These are phyloP conservation scores for Scaptodrosophila latifasciaeformis DNA, from an alignment of 2,888 invertebrate genomes.

Conservation along the genomic window DNA sequence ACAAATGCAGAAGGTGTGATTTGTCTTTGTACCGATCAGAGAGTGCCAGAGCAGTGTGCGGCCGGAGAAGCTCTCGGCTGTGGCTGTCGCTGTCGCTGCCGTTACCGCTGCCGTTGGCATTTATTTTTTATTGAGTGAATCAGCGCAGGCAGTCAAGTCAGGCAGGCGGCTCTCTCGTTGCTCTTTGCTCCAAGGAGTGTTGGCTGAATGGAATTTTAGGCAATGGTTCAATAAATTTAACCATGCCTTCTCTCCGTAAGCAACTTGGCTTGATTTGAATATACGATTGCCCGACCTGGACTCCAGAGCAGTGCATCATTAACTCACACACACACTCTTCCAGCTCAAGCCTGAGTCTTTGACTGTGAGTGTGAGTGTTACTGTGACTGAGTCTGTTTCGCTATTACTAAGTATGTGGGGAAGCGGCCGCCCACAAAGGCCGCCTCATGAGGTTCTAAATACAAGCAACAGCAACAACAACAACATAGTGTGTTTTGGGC, in stretches of 20 bases:
- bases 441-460: conserved; percentile 54
- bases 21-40: conserved; percentile 72
- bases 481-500: conserved; percentile 40
- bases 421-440: conserved; percentile 61
- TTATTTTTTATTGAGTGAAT: conserved; percentile 64
- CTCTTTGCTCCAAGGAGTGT: conserved; percentile 26
- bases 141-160: conserved; percentile 23
- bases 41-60: not conserved
- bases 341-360: not conserved
- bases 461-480: conserved; percentile 25
- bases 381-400: too few species aligned
- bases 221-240: conserved; percentile 74
- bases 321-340: conserved; percentile 33
- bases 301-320: conserved; percentile 52
- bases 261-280: too few species aligned
- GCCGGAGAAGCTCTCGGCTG: not conserved
- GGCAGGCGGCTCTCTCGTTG: not conserved
- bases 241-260: too few species aligned
- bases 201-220: conserved; percentile 58
- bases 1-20: conserved; percentile 75
- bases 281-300: too few species aligned
- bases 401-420: not conserved
- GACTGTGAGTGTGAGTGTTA: too few species aligned
- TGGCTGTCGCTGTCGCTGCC: conserved; percentile 5
- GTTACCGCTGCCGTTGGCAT: conserved; percentile 33